Percentiles rank a stretch among this genome's conserved stretches.
Conservation (phyloP, 1,140 invertebrate species). For the Drosophila cardini region DNA sequence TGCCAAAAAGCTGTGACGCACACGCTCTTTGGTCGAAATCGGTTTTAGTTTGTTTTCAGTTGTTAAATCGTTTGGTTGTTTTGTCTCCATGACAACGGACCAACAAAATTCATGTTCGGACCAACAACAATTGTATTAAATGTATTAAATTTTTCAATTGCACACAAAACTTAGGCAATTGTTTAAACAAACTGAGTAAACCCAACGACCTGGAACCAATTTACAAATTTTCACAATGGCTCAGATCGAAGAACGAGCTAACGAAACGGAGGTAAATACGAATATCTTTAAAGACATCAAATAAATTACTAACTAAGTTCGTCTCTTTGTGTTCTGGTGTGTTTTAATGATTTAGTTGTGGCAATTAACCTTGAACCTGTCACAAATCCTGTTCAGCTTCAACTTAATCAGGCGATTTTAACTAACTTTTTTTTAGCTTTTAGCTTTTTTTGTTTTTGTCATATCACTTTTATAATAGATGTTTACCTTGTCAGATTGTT, state of each 20-base stretch:
- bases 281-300: neutral
- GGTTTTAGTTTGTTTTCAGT: constrained; percentile 65
- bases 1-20: neutral
- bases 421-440: neutral
- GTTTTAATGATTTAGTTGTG: neutral
- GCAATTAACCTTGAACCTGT: constrained; percentile 1
- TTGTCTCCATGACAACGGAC: constrained; percentile 65
- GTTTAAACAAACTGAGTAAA: constrained; percentile 19
- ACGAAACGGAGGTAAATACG: constrained; percentile 35
- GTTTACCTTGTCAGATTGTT: constrained; percentile 30
- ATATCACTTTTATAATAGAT: constrained; percentile 16
- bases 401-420: neutral
- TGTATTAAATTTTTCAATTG: constrained; percentile 4
- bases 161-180: constrained; percentile 7
- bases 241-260: constrained; percentile 23
- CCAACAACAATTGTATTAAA: constrained; percentile 15
- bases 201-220: constrained; percentile 40
- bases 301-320: neutral
- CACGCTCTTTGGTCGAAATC: constrained; percentile 25
- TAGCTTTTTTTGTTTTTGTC: constrained; percentile 5
- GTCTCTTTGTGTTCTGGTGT: neutral
- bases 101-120: constrained; percentile 33
- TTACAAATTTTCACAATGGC: constrained; percentile 40
- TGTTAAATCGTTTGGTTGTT: constrained; percentile 81
- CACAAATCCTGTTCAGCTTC: neutral